Evolutionary conservation across 1,140 invertebrate species (phyloP).

Genomic region (Cyphomyrmex costatus): DNA sequence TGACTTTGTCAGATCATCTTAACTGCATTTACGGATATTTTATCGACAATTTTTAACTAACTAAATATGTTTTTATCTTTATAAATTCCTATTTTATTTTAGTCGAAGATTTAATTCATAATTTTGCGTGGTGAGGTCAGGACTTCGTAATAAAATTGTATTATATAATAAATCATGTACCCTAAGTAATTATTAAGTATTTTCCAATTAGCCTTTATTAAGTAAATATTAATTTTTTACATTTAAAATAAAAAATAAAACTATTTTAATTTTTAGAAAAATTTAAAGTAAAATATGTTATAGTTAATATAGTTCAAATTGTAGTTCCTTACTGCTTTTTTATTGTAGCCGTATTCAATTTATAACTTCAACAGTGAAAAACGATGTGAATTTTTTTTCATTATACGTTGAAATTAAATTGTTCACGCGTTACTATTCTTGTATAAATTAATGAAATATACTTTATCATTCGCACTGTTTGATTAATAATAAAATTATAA

Average conservation of each 20-base stretch:
- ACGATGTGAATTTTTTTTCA: not conserved
- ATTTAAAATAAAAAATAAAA: not conserved
- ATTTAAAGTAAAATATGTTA: not conserved
- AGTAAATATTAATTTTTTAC: not conserved
- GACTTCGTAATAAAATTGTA: not conserved
- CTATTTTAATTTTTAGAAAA: not conserved
- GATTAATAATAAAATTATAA: constrained; percentile 2
- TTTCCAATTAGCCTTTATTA: not conserved
- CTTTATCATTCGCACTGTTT: not conserved
- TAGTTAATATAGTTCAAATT: constrained; percentile 3
- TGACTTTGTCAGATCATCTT: not conserved
- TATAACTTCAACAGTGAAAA: not conserved
- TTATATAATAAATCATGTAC: not conserved
- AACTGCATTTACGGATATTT: not conserved
- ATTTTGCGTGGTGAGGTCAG: not conserved
- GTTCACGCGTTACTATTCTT: not conserved
- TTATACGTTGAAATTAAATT: not conserved
- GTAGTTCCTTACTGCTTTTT: not conserved
- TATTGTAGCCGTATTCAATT: not conserved
- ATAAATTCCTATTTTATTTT: not conserved
- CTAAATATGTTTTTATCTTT: not conserved
- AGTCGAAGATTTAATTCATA: not conserved
- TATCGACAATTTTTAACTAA: not conserved
- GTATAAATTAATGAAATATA: not conserved
- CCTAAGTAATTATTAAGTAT: not conserved